Evolutionary conservation across 2,888 invertebrate species (phyloP).

Genomic region (Busseola fusca): DNA sequence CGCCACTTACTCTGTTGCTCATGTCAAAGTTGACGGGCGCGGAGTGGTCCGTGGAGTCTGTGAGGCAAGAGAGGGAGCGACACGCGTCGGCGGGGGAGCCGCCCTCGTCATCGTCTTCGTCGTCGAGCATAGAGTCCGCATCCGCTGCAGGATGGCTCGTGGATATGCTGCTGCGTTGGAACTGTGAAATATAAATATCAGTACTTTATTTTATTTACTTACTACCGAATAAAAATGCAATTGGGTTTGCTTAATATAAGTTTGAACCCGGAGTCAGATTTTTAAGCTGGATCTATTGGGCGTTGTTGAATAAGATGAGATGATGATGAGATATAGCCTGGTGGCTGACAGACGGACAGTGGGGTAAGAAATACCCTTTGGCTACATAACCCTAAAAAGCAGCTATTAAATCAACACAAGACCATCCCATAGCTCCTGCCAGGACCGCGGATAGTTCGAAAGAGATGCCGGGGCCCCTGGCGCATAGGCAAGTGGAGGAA

Average conservation of each 20-base stretch:
- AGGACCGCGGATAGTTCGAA: too few species aligned
- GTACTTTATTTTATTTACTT: not conserved
- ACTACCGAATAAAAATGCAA: not conserved
- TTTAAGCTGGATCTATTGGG: not conserved
- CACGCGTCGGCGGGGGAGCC: slow-evolving; percentile 91
- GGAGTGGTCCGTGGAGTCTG: slow-evolving; percentile 97
- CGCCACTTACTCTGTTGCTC: slow-evolving; percentile 93
- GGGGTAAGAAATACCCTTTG: too few species aligned
- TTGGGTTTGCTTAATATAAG: not conserved
- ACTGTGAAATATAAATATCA: slow-evolving; percentile 43
- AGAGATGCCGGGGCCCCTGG: too few species aligned
- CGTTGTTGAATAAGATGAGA: too few species aligned
- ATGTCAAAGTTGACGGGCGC: slow-evolving; percentile 97
- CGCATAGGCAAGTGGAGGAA: too few species aligned
- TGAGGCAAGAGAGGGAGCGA: slow-evolving; percentile 95
- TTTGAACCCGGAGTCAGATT: not conserved
- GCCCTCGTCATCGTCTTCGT: slow-evolving; percentile 73
- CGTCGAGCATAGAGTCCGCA: slow-evolving; percentile 88
- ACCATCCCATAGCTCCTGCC: not conserved
- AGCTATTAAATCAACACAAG: not conserved
- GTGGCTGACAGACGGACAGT: too few species aligned
- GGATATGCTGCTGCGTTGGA: slow-evolving; percentile 79
- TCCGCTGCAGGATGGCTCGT: slow-evolving; percentile 86
- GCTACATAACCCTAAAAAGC: not conserved
- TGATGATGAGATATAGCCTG: too few species aligned